Conservation (phyloP, 2,113 vertebrate genomes). For the Eclectus roratus region DNA sequence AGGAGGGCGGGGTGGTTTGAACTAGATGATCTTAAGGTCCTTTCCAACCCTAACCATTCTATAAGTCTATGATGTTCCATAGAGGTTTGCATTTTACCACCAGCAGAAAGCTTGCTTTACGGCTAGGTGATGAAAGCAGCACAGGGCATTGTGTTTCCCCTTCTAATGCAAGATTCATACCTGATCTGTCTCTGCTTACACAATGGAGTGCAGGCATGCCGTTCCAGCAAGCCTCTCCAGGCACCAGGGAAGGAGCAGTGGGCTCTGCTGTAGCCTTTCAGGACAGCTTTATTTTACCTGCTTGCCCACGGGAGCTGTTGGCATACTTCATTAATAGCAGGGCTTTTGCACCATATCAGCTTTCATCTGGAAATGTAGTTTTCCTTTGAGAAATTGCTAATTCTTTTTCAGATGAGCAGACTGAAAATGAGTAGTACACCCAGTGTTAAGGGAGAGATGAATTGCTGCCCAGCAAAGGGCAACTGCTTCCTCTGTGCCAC, state of each 20-base stretch:
- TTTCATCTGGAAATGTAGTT: not conserved
- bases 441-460: not conserved
- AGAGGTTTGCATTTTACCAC: not conserved
- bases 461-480: not conserved
- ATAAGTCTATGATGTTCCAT: not conserved
- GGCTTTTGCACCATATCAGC: not conserved
- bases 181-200: slow-evolving; percentile 43
- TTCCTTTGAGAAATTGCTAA: not conserved
- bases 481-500: not conserved
- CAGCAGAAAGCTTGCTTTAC: slow-evolving; percentile 9
- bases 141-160: not conserved
- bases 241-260: not conserved
- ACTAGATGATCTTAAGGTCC: not conserved
- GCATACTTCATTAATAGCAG: fast-evolving
- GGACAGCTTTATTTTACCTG: not conserved
- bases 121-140: slow-evolving; percentile 36
- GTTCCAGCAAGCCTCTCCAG: not conserved
- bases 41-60: not conserved
- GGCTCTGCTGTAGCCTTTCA: not conserved
- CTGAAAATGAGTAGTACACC: not conserved
- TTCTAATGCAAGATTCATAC: slow-evolving; percentile 66
- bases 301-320: not conserved
- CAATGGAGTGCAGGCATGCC: not conserved
- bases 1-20: not conserved
- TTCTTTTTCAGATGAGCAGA: not conserved